These are phyloP conservation scores for Melitaea cinxia DNA, from an alignment of 1,140 invertebrate species.

Conservation along the genomic window DNA sequence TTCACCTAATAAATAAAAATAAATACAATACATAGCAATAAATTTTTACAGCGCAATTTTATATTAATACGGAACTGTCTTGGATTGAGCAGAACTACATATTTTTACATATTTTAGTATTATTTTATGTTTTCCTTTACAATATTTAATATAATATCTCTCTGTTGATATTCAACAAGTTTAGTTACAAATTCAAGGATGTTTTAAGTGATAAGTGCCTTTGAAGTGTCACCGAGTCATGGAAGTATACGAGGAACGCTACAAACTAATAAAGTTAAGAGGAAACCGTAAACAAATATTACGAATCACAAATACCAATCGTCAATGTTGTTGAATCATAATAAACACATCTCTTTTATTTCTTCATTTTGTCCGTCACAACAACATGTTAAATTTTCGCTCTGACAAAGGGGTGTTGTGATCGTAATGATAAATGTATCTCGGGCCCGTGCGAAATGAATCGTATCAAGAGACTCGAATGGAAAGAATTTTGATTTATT, in stretches of 20 bases:
- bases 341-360: not conserved
- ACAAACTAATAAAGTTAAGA: not conserved
- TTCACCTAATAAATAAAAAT: too few species aligned
- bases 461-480: constrained; percentile 55
- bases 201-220: constrained; percentile 1
- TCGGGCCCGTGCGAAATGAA: constrained; percentile 49
- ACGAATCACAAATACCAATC: not conserved
- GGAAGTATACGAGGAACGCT: not conserved
- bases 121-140: not conserved
- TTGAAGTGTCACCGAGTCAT: not conserved
- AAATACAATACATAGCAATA: too few species aligned
- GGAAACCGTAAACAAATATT: not conserved
- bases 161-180: not conserved
- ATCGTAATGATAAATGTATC: constrained; percentile 63
- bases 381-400: constrained; percentile 51
- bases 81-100: not conserved
- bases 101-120: not conserved
- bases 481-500: constrained; percentile 75
- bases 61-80: not conserved
- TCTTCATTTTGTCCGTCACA: constrained; percentile 43
- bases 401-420: constrained; percentile 49
- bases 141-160: not conserved
- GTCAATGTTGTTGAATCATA: not conserved
- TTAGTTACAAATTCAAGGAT: constrained; percentile 13
- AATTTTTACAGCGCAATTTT: too few species aligned